phyloP scores from a whole-genome alignment of 1,140 invertebrate genomes.

The Choristoneura fumiferana region DNA sequence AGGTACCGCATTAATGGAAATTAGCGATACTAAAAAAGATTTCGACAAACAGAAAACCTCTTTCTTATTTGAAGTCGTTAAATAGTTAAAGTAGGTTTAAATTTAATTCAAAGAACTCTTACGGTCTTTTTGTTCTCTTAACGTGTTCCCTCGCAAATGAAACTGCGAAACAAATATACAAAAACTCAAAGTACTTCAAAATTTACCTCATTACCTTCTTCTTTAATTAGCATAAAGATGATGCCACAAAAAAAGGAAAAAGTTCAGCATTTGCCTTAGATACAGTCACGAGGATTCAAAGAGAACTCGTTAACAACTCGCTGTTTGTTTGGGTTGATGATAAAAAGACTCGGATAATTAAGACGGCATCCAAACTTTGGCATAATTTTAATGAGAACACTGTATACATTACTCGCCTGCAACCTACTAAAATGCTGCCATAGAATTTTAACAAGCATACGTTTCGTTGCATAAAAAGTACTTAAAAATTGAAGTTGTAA shows the following conservation, averaged over 20 bases:
- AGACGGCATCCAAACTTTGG: constrained; percentile 1
- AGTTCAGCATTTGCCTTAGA: constrained; percentile 8
- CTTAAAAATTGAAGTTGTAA: no score
- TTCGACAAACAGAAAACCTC: no score
- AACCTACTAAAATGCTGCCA: no score
- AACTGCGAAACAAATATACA: background rate
- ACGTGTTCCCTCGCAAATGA: no score
- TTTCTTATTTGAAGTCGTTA: no score
- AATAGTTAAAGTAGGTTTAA: no score
- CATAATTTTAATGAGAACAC: background rate
- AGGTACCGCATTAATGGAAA: no score
- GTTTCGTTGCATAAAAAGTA: no score
- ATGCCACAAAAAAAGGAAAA: background rate
- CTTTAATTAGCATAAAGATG: constrained; percentile 10
- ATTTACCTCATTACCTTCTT: constrained; percentile 4
- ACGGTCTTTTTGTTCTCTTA: no score
- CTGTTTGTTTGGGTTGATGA: constrained; percentile 5
- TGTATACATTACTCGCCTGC: background rate
- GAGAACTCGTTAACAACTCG: constrained; percentile 13
- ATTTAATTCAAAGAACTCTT: no score
- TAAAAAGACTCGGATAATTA: constrained; percentile 8
- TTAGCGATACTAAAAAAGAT: no score
- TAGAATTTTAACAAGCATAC: no score
- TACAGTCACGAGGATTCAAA: constrained; percentile 7
- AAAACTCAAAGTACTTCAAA: background rate